phyloP scores from a whole-genome alignment of 2,797 vertebrate genomes.

The Diceros bicornis region DNA sequence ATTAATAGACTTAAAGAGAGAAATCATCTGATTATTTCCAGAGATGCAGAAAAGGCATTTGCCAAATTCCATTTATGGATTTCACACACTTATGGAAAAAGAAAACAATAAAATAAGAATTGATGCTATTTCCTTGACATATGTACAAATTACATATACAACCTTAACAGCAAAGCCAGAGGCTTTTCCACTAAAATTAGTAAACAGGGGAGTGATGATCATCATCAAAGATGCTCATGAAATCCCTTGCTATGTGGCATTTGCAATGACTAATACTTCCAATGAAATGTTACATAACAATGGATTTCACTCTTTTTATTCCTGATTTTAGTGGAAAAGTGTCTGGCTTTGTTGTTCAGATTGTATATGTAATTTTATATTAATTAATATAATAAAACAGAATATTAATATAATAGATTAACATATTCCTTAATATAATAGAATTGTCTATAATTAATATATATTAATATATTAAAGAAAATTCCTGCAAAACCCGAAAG shows the following conservation, averaged over 20 bases:
- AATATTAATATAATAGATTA: background rate
- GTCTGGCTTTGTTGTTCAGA: background rate
- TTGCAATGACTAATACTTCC: background rate
- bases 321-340: background rate
- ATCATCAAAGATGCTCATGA: background rate
- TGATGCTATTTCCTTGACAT: background rate
- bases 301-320: background rate
- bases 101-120: background rate
- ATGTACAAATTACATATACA: background rate
- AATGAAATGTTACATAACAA: background rate
- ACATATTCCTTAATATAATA: background rate
- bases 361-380: background rate
- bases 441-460: background rate
- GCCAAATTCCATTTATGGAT: background rate
- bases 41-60: conserved; percentile 16
- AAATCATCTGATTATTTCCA: conserved; percentile 37
- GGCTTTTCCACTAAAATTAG: background rate
- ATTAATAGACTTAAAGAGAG: background rate
- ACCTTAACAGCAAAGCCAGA: background rate
- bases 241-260: background rate
- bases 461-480: background rate
- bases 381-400: background rate
- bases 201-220: background rate
- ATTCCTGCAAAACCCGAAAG: background rate
- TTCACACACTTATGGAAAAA: conserved; percentile 10